Evolutionary conservation across 2,888 invertebrate species (phyloP), one percentile per base, ranked within the genome.

Genomic region (Aplocera efformata): DNA sequence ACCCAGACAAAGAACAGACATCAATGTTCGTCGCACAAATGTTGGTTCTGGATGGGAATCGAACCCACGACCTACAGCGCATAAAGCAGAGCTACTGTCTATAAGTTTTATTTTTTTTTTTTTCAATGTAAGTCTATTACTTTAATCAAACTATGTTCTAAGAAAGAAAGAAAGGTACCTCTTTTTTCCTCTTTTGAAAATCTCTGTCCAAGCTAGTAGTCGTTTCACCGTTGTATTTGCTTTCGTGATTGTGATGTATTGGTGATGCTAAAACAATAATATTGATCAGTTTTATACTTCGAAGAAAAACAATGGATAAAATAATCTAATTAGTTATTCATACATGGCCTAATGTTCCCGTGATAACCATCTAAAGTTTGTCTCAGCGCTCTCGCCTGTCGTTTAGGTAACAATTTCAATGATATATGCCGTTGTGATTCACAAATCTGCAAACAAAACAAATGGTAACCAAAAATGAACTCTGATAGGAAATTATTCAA

Each of bases 381-480:
- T 52, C 94, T 91, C 30, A 99, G 85, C 42, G 92, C 90, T 58
- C 97, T 92, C 1, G 95, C 93, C 36, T 98, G 94, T 66, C 95
- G 93, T 83, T 96, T 96, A 0, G 97, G 97, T 56, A 97, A 78
- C 41, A 97, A 67, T 82, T 97, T 97, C 1, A 92, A 83, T 39
- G 91, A 93, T 62, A 97, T 90, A 71, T 94, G 92, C 58, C 93
- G 92, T 72, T 96, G 97, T 40, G 96, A 93, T 69, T 98, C 98
- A 67, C 97, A 96, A 52, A 96, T 92, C 92, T 90, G 71, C 29
- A 76, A 77, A 47, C 37, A 47, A 56, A 34, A 24, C 34, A 33
- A 33, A 42, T 8, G 3, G 7, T 31, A 31, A 11, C 1, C 17
- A 6, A 29, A 37, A n/a, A 21, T 7, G 2, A 32, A 24, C 20